Evolutionary conservation across 2,113 vertebrate genomes (phyloP), one percentile per base, ranked within the genome.

Genomic region (Narcine bancroftii): DNA sequence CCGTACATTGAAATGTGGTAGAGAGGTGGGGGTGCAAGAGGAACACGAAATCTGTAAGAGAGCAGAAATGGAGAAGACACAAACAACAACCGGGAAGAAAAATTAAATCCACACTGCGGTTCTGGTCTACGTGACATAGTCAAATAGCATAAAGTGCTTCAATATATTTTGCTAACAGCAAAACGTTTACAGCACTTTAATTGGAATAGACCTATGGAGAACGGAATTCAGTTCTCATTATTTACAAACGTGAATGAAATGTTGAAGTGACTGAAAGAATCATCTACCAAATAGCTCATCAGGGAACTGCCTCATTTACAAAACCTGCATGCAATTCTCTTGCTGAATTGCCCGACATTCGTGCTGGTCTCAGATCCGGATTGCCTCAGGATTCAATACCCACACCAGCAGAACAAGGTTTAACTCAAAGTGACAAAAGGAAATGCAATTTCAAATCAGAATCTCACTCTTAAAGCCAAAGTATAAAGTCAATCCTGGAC

Each of bases 201-300:
- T 91, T 42, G 26, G 89, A 69, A 39, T 65, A 33, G 89, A 91
- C 89, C 42, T 15, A 26, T 45, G 89, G 89, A 91, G 89, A 91
- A 91, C 69, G 65, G 63, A 33, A 69, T 69, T 71, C 42, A 39
- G 65, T 17, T 6, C 89, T 91, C 89, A 69, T 91, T 71, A 91
- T 15, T 91, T 45, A 69, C 63, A 69, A 65, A 29, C 36, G 39
- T 69, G 89, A 45, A 71, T 47, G 3, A 69, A 69, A 91, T 91
- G 2, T 91, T 69, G 29, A 45, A 69, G 45, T 69, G 89, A 45
- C 89, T 42, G 63, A 71, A 66, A 36, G 33, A 47, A 91, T 60
- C 39, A 47, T 69, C 33, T 26, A 33, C 17, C 19, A 69, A 69
- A 60, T 91, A 39, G 42, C 65, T 69, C 65, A 69, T 45, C 2